phyloP scores from a whole-genome alignment of 2,113 vertebrate genomes.

The Orthonyx spaldingii region DNA sequence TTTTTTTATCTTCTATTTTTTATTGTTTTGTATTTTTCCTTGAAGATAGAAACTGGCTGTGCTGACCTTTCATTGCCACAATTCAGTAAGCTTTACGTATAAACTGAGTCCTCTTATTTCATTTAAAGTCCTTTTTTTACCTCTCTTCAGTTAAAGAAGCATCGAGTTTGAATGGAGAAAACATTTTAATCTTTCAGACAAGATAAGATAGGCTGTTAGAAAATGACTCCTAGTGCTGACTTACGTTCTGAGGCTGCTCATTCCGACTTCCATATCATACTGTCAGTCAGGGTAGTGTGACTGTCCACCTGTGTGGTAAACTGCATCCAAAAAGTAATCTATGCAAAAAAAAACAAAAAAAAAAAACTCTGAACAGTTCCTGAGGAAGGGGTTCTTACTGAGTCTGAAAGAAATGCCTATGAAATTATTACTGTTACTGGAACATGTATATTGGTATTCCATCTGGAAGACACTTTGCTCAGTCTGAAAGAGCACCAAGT shows the following conservation, averaged over 20 bases:
- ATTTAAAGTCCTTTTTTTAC: background rate
- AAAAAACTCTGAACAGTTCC: background rate
- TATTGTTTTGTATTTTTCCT: background rate
- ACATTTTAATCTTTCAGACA: background rate
- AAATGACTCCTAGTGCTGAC: background rate
- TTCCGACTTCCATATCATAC: background rate
- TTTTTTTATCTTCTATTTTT: background rate
- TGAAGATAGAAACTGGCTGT: background rate
- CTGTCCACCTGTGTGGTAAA: background rate
- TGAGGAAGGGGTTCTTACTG: background rate
- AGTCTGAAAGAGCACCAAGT: background rate
- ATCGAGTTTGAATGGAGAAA: background rate
- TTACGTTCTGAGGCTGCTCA: background rate
- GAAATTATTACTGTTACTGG: background rate
- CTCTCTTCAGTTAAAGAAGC: background rate
- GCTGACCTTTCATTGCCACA: background rate
- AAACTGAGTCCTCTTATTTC: background rate
- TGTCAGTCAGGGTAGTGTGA: background rate
- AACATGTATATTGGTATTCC: background rate
- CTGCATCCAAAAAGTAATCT: background rate
- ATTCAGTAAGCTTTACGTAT: background rate
- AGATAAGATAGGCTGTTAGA: background rate
- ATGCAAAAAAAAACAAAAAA: background rate
- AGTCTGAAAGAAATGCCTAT: background rate
- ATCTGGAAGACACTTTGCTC: background rate